Evolutionary conservation across 2,888 invertebrate species (phyloP).

Genomic region (Agonopterix heracliana): DNA sequence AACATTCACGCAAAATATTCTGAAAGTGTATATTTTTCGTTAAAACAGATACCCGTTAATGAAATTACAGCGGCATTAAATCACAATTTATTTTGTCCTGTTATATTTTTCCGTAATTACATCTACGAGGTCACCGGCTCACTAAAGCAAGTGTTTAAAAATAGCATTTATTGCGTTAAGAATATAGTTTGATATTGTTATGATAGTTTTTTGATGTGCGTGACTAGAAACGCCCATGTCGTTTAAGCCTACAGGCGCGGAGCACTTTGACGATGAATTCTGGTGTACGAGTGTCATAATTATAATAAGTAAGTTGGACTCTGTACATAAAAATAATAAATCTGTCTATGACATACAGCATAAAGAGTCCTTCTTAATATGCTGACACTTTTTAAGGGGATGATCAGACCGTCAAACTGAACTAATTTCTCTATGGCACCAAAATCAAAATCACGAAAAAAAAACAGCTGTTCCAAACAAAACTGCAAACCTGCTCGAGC

Average conservation of each 20-base stretch:
- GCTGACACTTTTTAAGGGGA: too few relatives aligned
- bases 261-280: slow-evolving; percentile 26
- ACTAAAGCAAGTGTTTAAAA: slow-evolving; percentile 22
- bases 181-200: slow-evolving; percentile 9
- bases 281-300: slow-evolving; percentile 1
- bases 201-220: slow-evolving; percentile 35
- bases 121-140: slow-evolving; percentile 38
- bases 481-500: too few relatives aligned
- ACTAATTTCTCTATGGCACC: too few relatives aligned
- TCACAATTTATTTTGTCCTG: slow-evolving; percentile 43
- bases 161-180: slow-evolving; percentile 31
- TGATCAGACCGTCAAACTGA: too few relatives aligned
- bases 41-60: slow-evolving; percentile 16
- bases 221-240: slow-evolving; percentile 58
- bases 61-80: slow-evolving; percentile 35
- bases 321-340: too few relatives aligned
- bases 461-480: too few relatives aligned
- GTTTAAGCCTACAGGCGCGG: slow-evolving; percentile 48
- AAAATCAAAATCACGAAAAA: too few relatives aligned
- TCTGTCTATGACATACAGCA: too few relatives aligned
- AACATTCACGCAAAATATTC: too few relatives aligned
- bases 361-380: too few relatives aligned
- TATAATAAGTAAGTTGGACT: too few relatives aligned
- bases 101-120: slow-evolving; percentile 39
- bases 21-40: too few relatives aligned